Conservation (phyloP, 2,113 vertebrate genomes). For the Nannobrachium achirus region DNA sequence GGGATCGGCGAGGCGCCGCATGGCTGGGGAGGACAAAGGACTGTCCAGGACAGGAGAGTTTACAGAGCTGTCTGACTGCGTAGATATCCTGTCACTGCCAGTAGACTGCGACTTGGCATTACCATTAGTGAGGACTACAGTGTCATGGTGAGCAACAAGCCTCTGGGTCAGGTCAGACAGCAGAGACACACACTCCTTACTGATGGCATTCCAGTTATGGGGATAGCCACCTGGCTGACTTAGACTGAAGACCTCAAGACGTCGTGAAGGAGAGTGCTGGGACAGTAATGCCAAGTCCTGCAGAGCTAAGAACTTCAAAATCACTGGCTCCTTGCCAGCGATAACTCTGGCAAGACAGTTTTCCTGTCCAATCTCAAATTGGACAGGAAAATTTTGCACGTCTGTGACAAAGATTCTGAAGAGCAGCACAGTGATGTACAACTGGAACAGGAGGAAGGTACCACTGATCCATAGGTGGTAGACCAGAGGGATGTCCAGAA, state of each 20-base stretch:
- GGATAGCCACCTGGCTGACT: slow-evolving; percentile 98
- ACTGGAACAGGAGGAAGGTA: slow-evolving; percentile 88
- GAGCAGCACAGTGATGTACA: slow-evolving; percentile 89
- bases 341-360: slow-evolving; percentile 90
- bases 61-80: slow-evolving; percentile 71
- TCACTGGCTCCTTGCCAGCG: slow-evolving; percentile 79
- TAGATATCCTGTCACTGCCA: slow-evolving; percentile 71
- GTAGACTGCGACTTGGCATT: slow-evolving; percentile 80
- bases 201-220: slow-evolving; percentile 94
- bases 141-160: slow-evolving; percentile 88
- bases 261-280: slow-evolving; percentile 88
- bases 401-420: slow-evolving; percentile 94
- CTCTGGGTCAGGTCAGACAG: slow-evolving; percentile 89
- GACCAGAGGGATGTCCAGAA: slow-evolving; percentile 88
- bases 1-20: no score
- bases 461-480: slow-evolving; percentile 91
- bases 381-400: slow-evolving; percentile 92
- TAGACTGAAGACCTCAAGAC: slow-evolving; percentile 93
- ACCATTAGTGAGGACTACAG: slow-evolving; percentile 88
- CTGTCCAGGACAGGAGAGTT: slow-evolving; percentile 82
- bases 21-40: no score
- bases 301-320: slow-evolving; percentile 95
- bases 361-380: no score
- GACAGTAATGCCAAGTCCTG: slow-evolving; percentile 94
- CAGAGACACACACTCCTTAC: slow-evolving; percentile 88